These are phyloP conservation scores for Myotis pilosus DNA, from an alignment of 2,797 vertebrate genomes.

Conservation along the genomic window DNA sequence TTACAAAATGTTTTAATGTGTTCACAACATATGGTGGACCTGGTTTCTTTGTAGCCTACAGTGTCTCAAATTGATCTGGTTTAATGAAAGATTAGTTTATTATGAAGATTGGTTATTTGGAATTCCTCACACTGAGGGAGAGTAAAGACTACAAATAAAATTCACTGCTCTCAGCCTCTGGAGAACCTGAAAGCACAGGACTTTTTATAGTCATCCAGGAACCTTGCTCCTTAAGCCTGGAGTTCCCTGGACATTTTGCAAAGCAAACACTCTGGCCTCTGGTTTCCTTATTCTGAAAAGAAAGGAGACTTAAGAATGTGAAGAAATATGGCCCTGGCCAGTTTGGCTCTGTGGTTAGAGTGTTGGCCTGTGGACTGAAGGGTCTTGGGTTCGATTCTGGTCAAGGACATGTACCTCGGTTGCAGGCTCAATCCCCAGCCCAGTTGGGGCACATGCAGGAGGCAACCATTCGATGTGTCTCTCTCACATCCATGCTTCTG, in stretches of 20 bases:
- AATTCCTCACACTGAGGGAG: constrained; percentile 24
- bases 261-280: constrained; percentile 26
- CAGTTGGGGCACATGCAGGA: too few species aligned
- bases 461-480: too few species aligned
- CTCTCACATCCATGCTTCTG: too few species aligned
- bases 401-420: too few species aligned
- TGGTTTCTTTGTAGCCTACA: background rate
- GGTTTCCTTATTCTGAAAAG: background rate
- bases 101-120: background rate
- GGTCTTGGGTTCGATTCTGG: too few species aligned
- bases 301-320: background rate
- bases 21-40: background rate
- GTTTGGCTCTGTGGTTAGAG: too few species aligned
- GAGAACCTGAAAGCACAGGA: constrained; percentile 18
- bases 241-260: constrained; percentile 15
- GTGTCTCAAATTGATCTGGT: constrained; percentile 29
- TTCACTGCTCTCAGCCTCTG: background rate
- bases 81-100: constrained; percentile 34
- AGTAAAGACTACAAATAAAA: constrained; percentile 28
- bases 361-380: too few species aligned
- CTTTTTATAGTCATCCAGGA: constrained; percentile 15
- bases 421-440: too few species aligned
- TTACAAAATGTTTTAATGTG: background rate
- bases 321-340: background rate
- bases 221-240: background rate